Base-by-base conservation (phyloP, 1,140 invertebrate species). In the Trissolcus basalis region DNA sequence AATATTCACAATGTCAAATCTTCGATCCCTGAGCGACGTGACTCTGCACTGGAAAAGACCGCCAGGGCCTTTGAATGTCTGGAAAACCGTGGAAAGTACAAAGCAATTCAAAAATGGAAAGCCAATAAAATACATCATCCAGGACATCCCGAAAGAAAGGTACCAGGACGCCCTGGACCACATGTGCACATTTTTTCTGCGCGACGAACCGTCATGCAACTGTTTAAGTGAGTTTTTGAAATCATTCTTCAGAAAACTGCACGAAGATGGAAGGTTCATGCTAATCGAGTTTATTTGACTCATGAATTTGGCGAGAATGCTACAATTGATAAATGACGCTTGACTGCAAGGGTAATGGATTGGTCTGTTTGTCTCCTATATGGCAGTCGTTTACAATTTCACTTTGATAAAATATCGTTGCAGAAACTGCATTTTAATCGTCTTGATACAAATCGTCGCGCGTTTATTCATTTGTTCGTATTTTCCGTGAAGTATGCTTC, bases 111-210 rank as follows among this genome's bases (percentile, higher is more conserved):
- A 69, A 15, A 65, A 80, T 61, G 80, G 68, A n/a, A 63, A 79
- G 58, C 58, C 63, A 1, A 49, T 79, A 0, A 82, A 80, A 58
- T 83, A 83, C 47, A 61, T 63, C 0, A 82, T 88, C 50, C 83
- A 87, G 54, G 85, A 88, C 19, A 79, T 87, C 54, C 84, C 87
- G 0, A 78, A 82, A 49, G 84, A 86, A 27, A 80, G 84, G 32
- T 79, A 81, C 11, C 71, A 82, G 1, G 85, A 87, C n/a, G 81
- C 75, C 1, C 4, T 82, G 7, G 77, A 87, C 32, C 75, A 80
- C 4, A 86, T 87, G 83, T 80, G 77, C 27, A 74, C 39, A 0
- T 76, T 82, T 27, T 87, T 88, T 33, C 12, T 83, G 0, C 50
- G 32, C 2, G 84, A 85, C 9, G 87, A 87, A 56, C 79, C 82